Conservation (phyloP, 2,113 vertebrate genomes). For the Chaetops frenatus region DNA sequence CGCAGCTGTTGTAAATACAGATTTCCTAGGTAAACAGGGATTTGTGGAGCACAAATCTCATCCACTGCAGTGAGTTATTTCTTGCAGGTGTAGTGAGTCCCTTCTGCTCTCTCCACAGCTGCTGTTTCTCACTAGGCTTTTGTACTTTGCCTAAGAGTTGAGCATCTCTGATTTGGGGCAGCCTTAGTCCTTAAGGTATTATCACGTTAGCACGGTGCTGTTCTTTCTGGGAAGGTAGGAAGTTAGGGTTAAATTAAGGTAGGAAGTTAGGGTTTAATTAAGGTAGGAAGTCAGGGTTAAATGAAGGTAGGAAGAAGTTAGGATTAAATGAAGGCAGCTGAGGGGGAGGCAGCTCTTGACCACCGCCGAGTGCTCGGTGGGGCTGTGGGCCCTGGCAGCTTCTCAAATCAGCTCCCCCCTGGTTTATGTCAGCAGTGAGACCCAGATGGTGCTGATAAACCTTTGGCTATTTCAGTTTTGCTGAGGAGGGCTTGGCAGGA, state of each 20-base stretch:
- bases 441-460: background rate
- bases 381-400: background rate
- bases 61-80: background rate
- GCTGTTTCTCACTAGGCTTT: background rate
- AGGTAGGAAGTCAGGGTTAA: background rate
- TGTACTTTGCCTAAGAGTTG: background rate
- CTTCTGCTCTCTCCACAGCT: background rate
- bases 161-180: background rate
- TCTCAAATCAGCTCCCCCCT: background rate
- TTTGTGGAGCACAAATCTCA: background rate
- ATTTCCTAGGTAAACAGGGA: background rate
- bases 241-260: background rate
- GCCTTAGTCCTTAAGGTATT: background rate
- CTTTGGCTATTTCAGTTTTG: background rate
- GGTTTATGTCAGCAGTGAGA: background rate
- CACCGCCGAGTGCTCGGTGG: fast-evolving
- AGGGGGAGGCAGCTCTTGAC: background rate
- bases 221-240: background rate
- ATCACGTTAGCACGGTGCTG: background rate
- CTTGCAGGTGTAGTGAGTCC: background rate
- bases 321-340: background rate
- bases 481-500: background rate
- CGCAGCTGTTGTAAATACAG: background rate
- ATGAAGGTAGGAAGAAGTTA: background rate
- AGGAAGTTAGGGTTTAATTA: background rate